Conservation (phyloP, 2,113 vertebrate genomes). For the Miniopterus natalensis region DNA sequence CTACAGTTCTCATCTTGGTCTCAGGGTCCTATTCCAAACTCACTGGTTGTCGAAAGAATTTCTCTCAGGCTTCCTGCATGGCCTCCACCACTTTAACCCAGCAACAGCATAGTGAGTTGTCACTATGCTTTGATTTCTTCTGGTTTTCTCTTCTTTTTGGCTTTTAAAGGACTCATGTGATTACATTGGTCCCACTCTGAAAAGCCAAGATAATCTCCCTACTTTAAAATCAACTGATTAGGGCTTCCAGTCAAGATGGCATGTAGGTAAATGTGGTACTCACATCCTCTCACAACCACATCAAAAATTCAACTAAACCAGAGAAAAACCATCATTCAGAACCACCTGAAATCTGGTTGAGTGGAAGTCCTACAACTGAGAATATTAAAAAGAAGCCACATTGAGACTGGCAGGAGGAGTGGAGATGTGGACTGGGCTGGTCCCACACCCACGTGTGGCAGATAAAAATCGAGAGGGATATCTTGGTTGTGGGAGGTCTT, state of each 20-base stretch:
- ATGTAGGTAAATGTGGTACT: not conserved
- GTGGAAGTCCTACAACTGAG: not conserved
- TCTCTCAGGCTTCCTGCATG: not conserved
- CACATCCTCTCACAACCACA: not conserved
- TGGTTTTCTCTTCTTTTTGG: not conserved
- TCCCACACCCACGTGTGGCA: not conserved
- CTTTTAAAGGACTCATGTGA: not conserved
- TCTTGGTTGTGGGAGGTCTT: not conserved
- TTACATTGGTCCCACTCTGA: not conserved
- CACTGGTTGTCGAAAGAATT: not conserved
- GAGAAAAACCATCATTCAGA: not conserved
- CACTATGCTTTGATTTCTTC: not conserved
- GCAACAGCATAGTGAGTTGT: not conserved
- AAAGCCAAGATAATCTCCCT: not conserved
- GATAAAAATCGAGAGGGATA: not conserved
- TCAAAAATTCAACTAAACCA: not conserved
- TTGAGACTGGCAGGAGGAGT: not conserved
- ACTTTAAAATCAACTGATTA: constrained; percentile 2
- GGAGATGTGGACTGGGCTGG: not conserved
- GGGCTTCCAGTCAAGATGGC: not conserved
- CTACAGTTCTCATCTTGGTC: not conserved
- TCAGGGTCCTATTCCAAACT: not conserved
- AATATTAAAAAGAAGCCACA: not conserved
- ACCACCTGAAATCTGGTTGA: not conserved
- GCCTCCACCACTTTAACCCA: not conserved